Base-by-base conservation (phyloP, 2,797 vertebrate genomes). In the Salmo trutta region DNA sequence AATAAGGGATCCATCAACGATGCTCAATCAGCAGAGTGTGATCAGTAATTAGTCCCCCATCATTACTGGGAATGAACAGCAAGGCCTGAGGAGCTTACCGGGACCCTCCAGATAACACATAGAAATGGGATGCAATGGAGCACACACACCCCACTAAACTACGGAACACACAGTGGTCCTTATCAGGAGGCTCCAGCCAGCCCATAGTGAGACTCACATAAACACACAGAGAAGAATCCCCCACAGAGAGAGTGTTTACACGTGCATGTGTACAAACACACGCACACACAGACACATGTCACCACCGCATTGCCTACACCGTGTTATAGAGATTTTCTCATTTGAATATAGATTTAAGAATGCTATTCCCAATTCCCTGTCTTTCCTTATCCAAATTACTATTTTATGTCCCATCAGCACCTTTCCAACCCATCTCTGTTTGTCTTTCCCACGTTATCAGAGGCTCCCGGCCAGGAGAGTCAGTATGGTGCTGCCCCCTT, bases 121-220 rank as follows among this genome's bases (percentile, higher is more conserved):
- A 79, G 76, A 81, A 83, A 62, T 62, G 21, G 0, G 59, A 89
- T 74, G 75, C 81, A 74, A 64, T 24, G 33, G n/a, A 73, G 64
- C 81, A 86, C 77, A 53, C 41, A 16, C 47, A 27, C 19, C 12
- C 64, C 12, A 10, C n/a, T 12, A 29, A 14, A 52, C 74, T 78
- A 74, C 80, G 83, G 76, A 84, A 83, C 80, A 24, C 71, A 54
- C 66, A 62, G 29, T 17, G 17, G 76, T 71, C 66, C 88, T 91
- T 93, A 91, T 92, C 90, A 85, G 89, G 77, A 86, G 79, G 79
- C 85, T 86, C 82, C 91, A 92, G 91, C 89, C 84, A 84, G 79
- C 75, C 87, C 88, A 83, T 5, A 54, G 77, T 88, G 84, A 84
- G 82, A 77, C 84, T 70, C 10, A 87, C 53, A 62, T 54, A 88